Evolutionary conservation across 2,888 invertebrate species (phyloP).

Genomic region (Temnothorax unifasciatus): DNA sequence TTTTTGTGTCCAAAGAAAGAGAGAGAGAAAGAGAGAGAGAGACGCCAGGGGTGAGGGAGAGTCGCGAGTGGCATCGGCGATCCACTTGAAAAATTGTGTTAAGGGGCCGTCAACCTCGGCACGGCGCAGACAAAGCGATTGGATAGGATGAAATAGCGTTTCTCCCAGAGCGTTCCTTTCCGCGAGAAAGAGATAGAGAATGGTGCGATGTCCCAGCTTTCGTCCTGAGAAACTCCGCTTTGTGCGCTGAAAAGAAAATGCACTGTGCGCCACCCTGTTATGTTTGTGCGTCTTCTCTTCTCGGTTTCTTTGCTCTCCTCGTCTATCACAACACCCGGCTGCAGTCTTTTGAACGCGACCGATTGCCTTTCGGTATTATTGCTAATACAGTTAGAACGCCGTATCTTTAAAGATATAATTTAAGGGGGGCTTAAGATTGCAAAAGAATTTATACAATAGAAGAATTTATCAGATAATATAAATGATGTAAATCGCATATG

Average conservation of each 20-base stretch:
- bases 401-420: background rate
- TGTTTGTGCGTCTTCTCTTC: conserved; percentile 23
- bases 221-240: conserved; percentile 52
- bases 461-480: background rate
- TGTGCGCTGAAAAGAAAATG: conserved; percentile 57
- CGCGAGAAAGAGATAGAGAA: background rate
- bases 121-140: conserved; percentile 67
- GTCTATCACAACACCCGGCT: conserved; percentile 14
- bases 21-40: background rate
- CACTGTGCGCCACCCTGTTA: conserved; percentile 40
- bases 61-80: conserved; percentile 30
- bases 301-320: background rate
- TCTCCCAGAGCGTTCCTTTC: conserved; percentile 57
- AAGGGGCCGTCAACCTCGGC: conserved; percentile 65
- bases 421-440: background rate
- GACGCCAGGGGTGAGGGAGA: background rate
- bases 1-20: background rate
- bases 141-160: conserved; percentile 65
- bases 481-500: too few relatives aligned
- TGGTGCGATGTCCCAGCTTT: conserved; percentile 23
- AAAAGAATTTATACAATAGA: background rate
- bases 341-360: conserved; percentile 25
- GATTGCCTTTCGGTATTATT: conserved; percentile 36
- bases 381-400: conserved; percentile 3
- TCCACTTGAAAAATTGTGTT: conserved; percentile 67